Base-by-base conservation (phyloP, 1,140 invertebrate genomes). In the Scaptomyza hsui region DNA sequence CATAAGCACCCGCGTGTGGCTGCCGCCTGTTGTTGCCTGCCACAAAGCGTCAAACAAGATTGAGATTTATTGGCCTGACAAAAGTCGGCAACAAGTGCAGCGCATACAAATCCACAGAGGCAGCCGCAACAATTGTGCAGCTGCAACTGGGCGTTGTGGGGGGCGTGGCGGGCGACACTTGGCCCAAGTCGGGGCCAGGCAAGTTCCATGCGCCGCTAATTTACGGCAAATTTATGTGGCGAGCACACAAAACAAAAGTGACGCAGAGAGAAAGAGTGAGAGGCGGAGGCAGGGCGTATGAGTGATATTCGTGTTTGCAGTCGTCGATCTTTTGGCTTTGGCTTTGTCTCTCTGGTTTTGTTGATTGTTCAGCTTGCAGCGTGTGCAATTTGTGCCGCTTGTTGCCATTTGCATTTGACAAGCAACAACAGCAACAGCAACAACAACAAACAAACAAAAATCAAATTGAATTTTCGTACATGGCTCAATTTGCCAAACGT, bases 171-270 rank as follows among this genome's bases (percentile, higher is more conserved):
- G 74, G 82, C 82, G 82, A 86, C 82, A 81, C 75, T 86, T 88
- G 78, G 82, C 78, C 78, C 51, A 35, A 52, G 47, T 15, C 53
- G 24, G 39, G 59, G 47, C 37, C 72, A 62, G 55, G 42, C 52
- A 24, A 68, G 64, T 78, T 78, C 72, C 82, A 90, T 90, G 88
- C 81, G 80, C 80, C 75, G 89, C 89, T 90, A 90, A 90, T 90
- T 90, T 90, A 81, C 78, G 57, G 83, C 89, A 89, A 90, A 89
- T 89, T 90, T 89, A 89, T 89, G 77, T 59, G 57, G 47, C 61
- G 26, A 45, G 37, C 37, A 42, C 24, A 65, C 62, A 57, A 15
- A 48, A 24, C 9, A 26, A 61, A 65, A 62, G 3, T 21, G 24
- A 41, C 53, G n/a, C n/a, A n/a, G n/a, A 26, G 47, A 45, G 19